A percentile compares a stretch with the other conserved stretches of the same genome.
These are phyloP conservation scores for Ophioninae sp. DNA, from an alignment of 2,888 invertebrate genomes.

Conservation along the genomic window DNA sequence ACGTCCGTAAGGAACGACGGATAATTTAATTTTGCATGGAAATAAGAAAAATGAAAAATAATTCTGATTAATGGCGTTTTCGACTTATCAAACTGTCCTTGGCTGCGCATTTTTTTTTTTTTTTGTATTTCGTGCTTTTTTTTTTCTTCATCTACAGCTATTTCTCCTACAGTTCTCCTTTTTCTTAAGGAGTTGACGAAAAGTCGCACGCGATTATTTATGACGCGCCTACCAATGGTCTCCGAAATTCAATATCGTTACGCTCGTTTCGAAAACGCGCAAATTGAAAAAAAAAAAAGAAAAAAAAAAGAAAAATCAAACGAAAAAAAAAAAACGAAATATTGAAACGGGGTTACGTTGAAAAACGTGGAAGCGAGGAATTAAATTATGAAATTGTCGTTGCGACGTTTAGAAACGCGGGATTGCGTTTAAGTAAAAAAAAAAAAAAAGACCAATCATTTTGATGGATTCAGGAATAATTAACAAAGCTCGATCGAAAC, in stretches of 20 bases:
- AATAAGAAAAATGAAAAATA: constrained; percentile 12
- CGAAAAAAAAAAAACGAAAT: constrained; percentile 13
- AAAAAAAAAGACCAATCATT: constrained; percentile 3
- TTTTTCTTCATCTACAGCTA: constrained; percentile 34
- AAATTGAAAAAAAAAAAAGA: too few relatives aligned
- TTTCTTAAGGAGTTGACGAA: constrained; percentile 42
- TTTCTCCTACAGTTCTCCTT: constrained; percentile 29
- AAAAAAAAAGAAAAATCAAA: not conserved
- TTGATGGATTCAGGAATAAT: constrained; percentile 12
- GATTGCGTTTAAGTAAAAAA: not conserved
- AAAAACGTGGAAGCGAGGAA: not conserved
- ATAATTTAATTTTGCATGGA: constrained; percentile 37
- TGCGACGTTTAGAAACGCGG: not conserved
- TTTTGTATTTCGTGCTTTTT: constrained; percentile 49
- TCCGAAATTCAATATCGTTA: constrained; percentile 8
- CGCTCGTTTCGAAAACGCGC: constrained; percentile 19
- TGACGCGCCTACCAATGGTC: constrained; percentile 6
- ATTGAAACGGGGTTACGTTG: not conserved
- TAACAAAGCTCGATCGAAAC: constrained; percentile 30
- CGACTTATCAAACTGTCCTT: constrained; percentile 44
- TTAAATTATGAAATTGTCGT: not conserved
- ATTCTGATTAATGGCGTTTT: constrained; percentile 29
- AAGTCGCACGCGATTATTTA: constrained; percentile 18
- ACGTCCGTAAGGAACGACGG: constrained; percentile 45
- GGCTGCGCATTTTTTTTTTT: constrained; percentile 38